Evolutionary conservation across 2,888 invertebrate species (phyloP).

Genomic region (Cybosia mesomella): DNA sequence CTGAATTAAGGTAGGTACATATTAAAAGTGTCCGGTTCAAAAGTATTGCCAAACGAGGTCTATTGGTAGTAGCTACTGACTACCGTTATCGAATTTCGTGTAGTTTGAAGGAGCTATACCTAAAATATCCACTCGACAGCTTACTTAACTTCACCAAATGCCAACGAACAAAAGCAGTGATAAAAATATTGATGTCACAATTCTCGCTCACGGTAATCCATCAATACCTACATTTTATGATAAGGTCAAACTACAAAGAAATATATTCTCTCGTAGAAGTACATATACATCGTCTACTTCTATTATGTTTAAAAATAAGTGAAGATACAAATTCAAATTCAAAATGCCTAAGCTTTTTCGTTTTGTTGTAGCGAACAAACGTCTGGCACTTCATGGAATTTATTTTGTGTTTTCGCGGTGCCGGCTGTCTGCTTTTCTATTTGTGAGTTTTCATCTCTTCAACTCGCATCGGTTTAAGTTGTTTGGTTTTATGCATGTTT

Average conservation of each 20-base stretch:
- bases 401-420: slow-evolving; percentile 64
- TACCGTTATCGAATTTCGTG: not conserved
- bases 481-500: slow-evolving; percentile 40
- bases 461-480: slow-evolving; percentile 47
- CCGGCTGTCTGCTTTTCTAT: slow-evolving; percentile 60
- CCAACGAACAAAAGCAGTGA: not conserved
- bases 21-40: not conserved
- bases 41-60: not conserved
- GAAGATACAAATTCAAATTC: not conserved
- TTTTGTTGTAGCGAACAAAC: slow-evolving; percentile 18
- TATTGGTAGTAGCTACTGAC: not conserved
- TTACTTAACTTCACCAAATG: not conserved
- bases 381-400: slow-evolving; percentile 61
- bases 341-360: slow-evolving; percentile 61
- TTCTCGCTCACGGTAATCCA: not conserved
- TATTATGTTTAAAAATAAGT: not conserved
- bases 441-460: slow-evolving; percentile 57
- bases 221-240: not conserved
- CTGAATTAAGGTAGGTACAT: too few species aligned
- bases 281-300: not conserved
- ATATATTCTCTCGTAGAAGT: not conserved
- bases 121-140: not conserved
- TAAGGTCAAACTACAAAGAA: not conserved
- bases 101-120: not conserved
- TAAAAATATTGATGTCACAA: not conserved